phyloP scores from a whole-genome alignment of 1,140 invertebrate species.

The Globodera ellingtonae region DNA sequence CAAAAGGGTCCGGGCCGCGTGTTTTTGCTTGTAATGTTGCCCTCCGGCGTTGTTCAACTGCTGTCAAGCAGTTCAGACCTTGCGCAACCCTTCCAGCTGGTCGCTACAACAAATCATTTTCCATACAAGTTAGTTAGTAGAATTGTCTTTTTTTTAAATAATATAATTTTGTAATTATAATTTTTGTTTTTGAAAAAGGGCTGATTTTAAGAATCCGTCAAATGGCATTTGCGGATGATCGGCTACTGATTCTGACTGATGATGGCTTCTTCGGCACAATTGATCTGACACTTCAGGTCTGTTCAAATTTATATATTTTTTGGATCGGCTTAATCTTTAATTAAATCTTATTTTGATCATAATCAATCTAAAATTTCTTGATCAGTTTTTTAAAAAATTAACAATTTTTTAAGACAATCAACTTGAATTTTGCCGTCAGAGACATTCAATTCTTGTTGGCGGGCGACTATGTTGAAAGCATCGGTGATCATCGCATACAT shows the following conservation, averaged over 20 bases:
- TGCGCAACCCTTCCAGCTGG: slow-evolving; percentile 25
- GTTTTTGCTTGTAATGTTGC: slow-evolving; percentile 15
- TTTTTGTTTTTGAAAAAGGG: too few species aligned
- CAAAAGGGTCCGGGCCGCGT: slow-evolving; percentile 2
- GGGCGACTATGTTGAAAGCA: slow-evolving; percentile 15
- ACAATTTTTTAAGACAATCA: slow-evolving; percentile 25
- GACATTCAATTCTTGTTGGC: slow-evolving; percentile 39
- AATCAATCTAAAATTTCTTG: too few species aligned
- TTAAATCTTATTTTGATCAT: too few species aligned
- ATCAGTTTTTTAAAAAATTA: too few species aligned
- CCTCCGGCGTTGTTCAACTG: slow-evolving; percentile 30
- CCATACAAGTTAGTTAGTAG: slow-evolving; percentile 32
- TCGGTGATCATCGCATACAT: slow-evolving; percentile 34
- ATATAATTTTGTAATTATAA: background rate
- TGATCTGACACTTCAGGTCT: slow-evolving; percentile 44
- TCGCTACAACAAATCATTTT: slow-evolving; percentile 42
- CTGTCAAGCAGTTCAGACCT: slow-evolving; percentile 9
- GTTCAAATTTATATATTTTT: background rate
- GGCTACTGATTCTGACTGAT: slow-evolving; percentile 56
- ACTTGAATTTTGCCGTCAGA: slow-evolving; percentile 53
- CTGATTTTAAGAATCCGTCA: slow-evolving; percentile 51
- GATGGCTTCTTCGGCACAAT: slow-evolving; percentile 56
- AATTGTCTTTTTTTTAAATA: slow-evolving; percentile 9
- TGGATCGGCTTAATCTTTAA: too few species aligned
- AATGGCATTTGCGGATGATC: slow-evolving; percentile 48